Evolutionary conservation across 1,140 invertebrate genomes (phyloP).

Genomic region (Drosophila auraria): DNA sequence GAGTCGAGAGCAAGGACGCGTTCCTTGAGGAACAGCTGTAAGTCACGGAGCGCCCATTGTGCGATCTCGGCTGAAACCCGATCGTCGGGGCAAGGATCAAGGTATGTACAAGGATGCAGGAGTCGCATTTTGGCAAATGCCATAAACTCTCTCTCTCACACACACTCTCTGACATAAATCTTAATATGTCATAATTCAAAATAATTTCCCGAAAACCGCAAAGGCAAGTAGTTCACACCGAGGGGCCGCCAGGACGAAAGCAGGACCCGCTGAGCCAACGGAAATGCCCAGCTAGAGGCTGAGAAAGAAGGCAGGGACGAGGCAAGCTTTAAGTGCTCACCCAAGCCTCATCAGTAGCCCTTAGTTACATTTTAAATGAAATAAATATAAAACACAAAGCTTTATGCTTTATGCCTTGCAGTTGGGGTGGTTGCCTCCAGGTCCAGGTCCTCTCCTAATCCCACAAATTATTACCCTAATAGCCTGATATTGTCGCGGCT

Average conservation of each 20-base stretch:
- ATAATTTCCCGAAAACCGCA: constrained; percentile 64
- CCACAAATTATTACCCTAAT: constrained; percentile 81
- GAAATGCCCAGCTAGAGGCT: constrained; percentile 10
- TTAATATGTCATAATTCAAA: constrained; percentile 82
- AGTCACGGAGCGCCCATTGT: constrained; percentile 66
- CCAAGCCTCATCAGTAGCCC: not conserved
- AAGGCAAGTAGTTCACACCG: constrained; percentile 64
- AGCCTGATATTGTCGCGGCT: constrained; percentile 76
- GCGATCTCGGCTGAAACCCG: constrained; percentile 60
- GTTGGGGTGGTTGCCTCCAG: constrained; percentile 13
- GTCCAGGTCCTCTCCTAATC: constrained; percentile 49
- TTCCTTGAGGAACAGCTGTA: constrained; percentile 66
- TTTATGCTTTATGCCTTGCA: too few relatives aligned
- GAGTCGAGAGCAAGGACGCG: constrained; percentile 13
- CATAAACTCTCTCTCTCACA: constrained; percentile 38
- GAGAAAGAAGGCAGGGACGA: constrained; percentile 1
- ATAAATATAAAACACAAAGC: too few relatives aligned
- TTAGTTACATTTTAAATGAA: too few relatives aligned
- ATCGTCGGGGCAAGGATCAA: constrained; percentile 42
- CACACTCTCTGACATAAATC: constrained; percentile 59
- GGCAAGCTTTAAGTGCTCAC: not conserved
- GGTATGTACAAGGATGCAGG: constrained; percentile 3
- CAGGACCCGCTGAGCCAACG: constrained; percentile 57
- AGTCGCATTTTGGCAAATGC: constrained; percentile 1
- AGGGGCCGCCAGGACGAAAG: constrained; percentile 21